These are phyloP conservation scores for Molorchus minor DNA, from an alignment of 2,888 invertebrate genomes.

Conservation along the genomic window DNA sequence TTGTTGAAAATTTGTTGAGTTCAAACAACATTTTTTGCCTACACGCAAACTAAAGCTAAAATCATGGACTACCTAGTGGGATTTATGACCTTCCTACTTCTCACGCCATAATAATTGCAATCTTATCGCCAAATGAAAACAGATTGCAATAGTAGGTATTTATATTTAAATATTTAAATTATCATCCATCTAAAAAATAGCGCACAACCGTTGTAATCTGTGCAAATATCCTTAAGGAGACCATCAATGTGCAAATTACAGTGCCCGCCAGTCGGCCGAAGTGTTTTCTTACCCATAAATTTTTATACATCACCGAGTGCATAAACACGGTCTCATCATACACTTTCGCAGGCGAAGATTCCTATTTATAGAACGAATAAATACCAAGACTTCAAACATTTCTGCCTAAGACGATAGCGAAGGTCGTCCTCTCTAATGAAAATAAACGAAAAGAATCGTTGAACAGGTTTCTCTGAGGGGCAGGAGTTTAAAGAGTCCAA, in stretches of 20 bases:
- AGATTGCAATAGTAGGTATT: neutral
- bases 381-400: slow-evolving; percentile 26
- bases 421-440: slow-evolving; percentile 29
- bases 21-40: no score
- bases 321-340: slow-evolving; percentile 17
- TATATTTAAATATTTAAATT: no score
- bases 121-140: no score
- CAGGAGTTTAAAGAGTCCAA: slow-evolving; percentile 12
- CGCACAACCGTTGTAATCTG: neutral
- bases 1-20: no score
- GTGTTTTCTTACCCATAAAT: slow-evolving; percentile 20
- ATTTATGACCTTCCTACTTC: no score
- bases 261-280: neutral
- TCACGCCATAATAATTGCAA: no score
- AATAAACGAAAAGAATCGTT: slow-evolving; percentile 26
- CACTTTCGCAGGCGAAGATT: slow-evolving; percentile 16
- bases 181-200: slow-evolving; percentile 4
- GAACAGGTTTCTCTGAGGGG: slow-evolving; percentile 26
- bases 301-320: slow-evolving; percentile 17
- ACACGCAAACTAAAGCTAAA: no score
- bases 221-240: neutral
- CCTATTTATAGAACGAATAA: slow-evolving; percentile 24
- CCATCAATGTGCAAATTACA: slow-evolving; percentile 5
- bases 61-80: no score
- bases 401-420: slow-evolving; percentile 28